A percentile compares a stretch with the other conserved stretches of the same genome.
These are phyloP conservation scores for Hypomesus transpacificus DNA, from an alignment of 2,113 vertebrate species.

Conservation along the genomic window DNA sequence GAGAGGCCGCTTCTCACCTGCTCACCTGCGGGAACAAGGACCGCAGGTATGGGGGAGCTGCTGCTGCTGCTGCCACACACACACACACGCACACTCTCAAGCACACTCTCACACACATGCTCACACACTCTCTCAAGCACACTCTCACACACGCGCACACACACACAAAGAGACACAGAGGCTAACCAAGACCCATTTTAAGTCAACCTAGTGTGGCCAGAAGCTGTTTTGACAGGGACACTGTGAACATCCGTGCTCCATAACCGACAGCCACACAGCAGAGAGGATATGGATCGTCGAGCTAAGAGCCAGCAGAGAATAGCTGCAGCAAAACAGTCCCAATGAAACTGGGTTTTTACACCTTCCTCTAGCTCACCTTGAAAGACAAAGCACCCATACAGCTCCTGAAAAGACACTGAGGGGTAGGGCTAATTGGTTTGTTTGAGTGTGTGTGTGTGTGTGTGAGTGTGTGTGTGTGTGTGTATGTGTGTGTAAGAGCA, in stretches of 20 bases:
- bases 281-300: too few relatives aligned
- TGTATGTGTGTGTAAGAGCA: background rate
- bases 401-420: conserved; percentile 3
- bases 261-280: too few relatives aligned
- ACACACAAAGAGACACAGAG: background rate
- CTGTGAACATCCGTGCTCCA: too few relatives aligned
- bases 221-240: too few relatives aligned
- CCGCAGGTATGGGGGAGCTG: conserved; percentile 74
- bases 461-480: background rate
- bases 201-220: too few relatives aligned
- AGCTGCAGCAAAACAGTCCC: too few relatives aligned
- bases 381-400: too few relatives aligned
- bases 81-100: too few relatives aligned
- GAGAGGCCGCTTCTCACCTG: conserved; percentile 78
- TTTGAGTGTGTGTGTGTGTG: conserved; percentile 2
- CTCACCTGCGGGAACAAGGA: conserved; percentile 92
- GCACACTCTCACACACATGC: background rate
- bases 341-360: too few relatives aligned
- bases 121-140: background rate
- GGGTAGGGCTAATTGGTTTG: background rate
- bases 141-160: background rate
- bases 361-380: too few relatives aligned
- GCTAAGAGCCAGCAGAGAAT: background rate
- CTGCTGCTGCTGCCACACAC: too few relatives aligned
- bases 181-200: too few relatives aligned